Conservation (phyloP, 2,797 vertebrate genomes). For the Myoxocephalus aenaeus region DNA sequence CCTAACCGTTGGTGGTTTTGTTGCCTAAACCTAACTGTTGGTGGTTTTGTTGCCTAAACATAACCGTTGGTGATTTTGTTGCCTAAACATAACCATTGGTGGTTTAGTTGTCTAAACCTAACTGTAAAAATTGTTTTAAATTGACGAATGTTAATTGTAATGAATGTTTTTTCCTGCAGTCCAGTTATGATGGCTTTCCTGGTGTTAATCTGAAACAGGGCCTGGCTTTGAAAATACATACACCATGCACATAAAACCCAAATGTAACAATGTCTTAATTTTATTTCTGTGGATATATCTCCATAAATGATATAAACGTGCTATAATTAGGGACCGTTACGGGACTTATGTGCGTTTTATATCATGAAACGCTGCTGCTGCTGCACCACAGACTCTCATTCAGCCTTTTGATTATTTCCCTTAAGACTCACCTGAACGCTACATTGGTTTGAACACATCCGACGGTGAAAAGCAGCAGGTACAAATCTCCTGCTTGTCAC, state of each 20-base stretch:
- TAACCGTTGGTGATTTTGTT: too few species aligned
- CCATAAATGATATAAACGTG: neutral
- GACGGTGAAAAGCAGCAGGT: slow-evolving; percentile 28
- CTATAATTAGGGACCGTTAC: neutral
- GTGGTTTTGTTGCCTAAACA: too few species aligned
- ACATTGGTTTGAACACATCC: slow-evolving; percentile 14
- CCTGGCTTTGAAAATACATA: too few species aligned
- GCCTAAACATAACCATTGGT: too few species aligned
- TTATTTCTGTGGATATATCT: neutral
- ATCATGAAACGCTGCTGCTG: neutral
- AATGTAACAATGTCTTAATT: neutral
- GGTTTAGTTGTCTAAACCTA: too few species aligned
- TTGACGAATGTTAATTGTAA: too few species aligned
- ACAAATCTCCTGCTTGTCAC: slow-evolving; percentile 48
- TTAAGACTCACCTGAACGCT: slow-evolving; percentile 20
- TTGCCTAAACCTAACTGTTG: too few species aligned
- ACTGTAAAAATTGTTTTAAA: too few species aligned
- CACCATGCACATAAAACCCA: too few species aligned
- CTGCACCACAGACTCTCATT: slow-evolving; percentile 1
- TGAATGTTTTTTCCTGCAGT: too few species aligned
- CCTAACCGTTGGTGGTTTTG: too few species aligned
- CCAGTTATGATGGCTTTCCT: neutral
- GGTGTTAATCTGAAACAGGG: too few species aligned
- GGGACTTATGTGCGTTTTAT: neutral
- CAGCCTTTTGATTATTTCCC: slow-evolving; percentile 36